Percentiles rank a stretch among this genome's conserved stretches.
phyloP scores from a whole-genome alignment of 2,888 invertebrate genomes.

The Capitulum mitella region DNA sequence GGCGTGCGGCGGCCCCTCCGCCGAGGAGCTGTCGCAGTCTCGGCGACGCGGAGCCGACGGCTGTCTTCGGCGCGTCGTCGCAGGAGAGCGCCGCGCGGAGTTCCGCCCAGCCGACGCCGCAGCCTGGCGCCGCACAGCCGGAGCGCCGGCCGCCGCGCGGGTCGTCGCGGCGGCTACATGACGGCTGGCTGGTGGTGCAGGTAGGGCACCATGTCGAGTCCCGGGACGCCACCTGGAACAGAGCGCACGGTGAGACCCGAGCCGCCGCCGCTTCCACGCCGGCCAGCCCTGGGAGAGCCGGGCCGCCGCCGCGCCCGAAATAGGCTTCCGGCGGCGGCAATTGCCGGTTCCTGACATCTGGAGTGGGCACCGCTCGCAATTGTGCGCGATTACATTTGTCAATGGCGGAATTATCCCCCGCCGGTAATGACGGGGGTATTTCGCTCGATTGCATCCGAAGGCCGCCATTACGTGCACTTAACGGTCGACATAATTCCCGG shows the following conservation, averaged over 20 bases:
- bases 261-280: no score
- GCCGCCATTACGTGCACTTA: background rate
- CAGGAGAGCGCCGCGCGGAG: no score
- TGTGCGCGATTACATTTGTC: conserved; percentile 5
- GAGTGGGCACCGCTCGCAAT: background rate
- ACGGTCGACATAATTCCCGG: background rate
- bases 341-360: background rate
- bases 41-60: background rate
- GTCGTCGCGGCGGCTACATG: background rate
- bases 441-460: background rate
- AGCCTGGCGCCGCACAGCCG: background rate
- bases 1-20: background rate
- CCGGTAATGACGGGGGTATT: no score
- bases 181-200: conserved; percentile 7
- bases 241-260: no score
- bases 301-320: background rate
- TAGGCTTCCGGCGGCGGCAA: background rate
- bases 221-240: background rate
- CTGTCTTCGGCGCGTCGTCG: no score
- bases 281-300: background rate
- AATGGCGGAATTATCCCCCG: background rate
- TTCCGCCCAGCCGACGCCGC: background rate
- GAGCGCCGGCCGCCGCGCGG: background rate
- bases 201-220: background rate
- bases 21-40: background rate